These are phyloP conservation scores for Neodon shergylaensis DNA, from an alignment of 2,113 vertebrate genomes.

Conservation along the genomic window DNA sequence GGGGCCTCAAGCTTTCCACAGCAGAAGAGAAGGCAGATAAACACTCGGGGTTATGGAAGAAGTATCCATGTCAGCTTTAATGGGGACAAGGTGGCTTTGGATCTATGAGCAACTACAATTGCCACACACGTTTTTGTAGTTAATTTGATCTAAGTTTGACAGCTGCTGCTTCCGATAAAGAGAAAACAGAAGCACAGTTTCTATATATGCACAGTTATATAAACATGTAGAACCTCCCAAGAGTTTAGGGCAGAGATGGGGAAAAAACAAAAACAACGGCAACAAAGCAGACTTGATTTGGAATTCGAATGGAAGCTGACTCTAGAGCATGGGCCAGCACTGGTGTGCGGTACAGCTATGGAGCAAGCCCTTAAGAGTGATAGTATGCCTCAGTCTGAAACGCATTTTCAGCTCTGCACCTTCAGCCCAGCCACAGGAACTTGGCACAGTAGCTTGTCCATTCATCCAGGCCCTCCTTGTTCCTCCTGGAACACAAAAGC, in stretches of 20 bases:
- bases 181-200: slow-evolving; percentile 37
- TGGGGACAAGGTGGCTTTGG: slow-evolving; percentile 12
- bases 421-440: not conserved
- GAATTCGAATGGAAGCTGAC: too few relatives aligned
- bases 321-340: not conserved
- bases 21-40: slow-evolving; percentile 55
- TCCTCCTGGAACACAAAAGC: not conserved
- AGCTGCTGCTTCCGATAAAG: slow-evolving; percentile 61
- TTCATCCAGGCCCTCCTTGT: not conserved
- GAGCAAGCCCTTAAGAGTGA: not conserved
- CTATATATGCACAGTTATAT: not conserved
- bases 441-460: not conserved
- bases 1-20: slow-evolving; percentile 66
- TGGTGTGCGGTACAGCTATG: not conserved
- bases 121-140: slow-evolving; percentile 70
- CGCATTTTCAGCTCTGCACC: not conserved
- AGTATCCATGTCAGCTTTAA: slow-evolving; percentile 56
- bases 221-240: slow-evolving; percentile 8
- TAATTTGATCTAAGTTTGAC: slow-evolving; percentile 72
- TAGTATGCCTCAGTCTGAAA: not conserved
- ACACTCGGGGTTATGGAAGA: slow-evolving; percentile 54
- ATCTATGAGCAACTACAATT: slow-evolving; percentile 63
- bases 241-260: not conserved
- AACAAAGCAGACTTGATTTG: not conserved
- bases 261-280: not conserved